Evolutionary conservation across 2,113 vertebrate species (phyloP).

Genomic region (Oenanthe oenanthe): DNA sequence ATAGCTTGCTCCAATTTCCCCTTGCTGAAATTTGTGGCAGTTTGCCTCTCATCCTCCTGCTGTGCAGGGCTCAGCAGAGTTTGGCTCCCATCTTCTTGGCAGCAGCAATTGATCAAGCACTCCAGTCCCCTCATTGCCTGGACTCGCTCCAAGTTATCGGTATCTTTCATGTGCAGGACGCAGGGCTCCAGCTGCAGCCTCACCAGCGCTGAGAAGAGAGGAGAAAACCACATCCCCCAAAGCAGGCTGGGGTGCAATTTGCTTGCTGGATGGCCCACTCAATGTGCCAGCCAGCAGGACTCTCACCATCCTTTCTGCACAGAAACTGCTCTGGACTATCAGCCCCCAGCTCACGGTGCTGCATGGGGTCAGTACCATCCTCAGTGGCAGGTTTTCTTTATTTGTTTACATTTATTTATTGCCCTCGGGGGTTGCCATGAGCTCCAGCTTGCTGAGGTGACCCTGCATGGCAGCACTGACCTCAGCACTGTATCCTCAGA

Average conservation of each 20-base stretch:
- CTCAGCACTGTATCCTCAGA: neutral
- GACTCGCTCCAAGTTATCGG: fast-evolving
- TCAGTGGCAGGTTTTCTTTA: neutral
- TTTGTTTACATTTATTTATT: neutral
- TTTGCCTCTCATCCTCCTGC: neutral
- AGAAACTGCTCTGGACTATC: fast-evolving
- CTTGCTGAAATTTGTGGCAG: neutral
- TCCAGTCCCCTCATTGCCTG: neutral
- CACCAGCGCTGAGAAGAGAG: neutral
- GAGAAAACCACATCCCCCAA: fast-evolving
- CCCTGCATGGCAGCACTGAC: neutral
- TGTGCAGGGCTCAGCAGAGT: neutral
- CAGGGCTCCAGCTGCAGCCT: neutral
- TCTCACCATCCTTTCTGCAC: neutral
- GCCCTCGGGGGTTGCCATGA: fast-evolving
- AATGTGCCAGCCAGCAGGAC: fast-evolving
- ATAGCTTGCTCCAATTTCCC: neutral
- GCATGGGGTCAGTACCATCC: fast-evolving
- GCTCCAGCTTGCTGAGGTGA: neutral
- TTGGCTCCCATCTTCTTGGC: neutral
- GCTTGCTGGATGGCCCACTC: neutral
- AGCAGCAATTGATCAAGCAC: neutral
- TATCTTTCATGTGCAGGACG: fast-evolving
- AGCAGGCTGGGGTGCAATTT: neutral
- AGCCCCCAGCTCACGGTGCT: neutral